phyloP scores from a whole-genome alignment of 2,113 vertebrate species.

The Rhynchopsitta pachyrhyncha region DNA sequence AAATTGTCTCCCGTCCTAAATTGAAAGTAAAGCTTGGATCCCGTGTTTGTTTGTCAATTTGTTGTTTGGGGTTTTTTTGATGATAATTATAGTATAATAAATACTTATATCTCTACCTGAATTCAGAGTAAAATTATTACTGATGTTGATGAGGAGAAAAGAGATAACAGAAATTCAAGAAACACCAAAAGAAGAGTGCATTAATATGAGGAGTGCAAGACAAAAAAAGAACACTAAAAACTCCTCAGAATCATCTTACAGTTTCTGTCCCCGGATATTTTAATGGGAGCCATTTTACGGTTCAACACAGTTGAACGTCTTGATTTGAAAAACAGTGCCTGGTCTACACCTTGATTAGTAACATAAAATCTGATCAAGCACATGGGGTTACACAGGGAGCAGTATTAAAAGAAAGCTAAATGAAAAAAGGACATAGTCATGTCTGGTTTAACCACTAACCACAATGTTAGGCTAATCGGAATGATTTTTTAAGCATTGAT shows the following conservation, averaged over 20 bases:
- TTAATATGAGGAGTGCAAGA: background rate
- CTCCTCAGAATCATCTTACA: background rate
- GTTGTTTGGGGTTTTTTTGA: rapidly evolving
- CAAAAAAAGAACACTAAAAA: background rate
- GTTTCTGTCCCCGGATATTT: background rate
- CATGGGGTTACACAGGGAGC: background rate
- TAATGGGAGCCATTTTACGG: background rate
- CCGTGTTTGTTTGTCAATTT: background rate
- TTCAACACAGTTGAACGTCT: background rate
- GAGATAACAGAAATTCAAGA: background rate
- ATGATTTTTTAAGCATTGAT: background rate
- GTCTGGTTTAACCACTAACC: background rate
- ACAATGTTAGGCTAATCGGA: background rate
- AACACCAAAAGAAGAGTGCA: background rate
- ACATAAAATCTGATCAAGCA: background rate
- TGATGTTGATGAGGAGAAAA: background rate
- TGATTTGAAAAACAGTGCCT: background rate
- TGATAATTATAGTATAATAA: background rate
- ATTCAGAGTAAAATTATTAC: background rate
- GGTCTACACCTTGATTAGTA: background rate
- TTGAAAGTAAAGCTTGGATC: background rate
- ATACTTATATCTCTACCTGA: background rate
- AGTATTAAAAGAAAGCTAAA: background rate
- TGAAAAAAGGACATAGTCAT: background rate
- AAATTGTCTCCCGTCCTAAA: background rate